These are phyloP conservation scores for Sylvia borin DNA, from an alignment of 2,797 vertebrate genomes.

Conservation along the genomic window DNA sequence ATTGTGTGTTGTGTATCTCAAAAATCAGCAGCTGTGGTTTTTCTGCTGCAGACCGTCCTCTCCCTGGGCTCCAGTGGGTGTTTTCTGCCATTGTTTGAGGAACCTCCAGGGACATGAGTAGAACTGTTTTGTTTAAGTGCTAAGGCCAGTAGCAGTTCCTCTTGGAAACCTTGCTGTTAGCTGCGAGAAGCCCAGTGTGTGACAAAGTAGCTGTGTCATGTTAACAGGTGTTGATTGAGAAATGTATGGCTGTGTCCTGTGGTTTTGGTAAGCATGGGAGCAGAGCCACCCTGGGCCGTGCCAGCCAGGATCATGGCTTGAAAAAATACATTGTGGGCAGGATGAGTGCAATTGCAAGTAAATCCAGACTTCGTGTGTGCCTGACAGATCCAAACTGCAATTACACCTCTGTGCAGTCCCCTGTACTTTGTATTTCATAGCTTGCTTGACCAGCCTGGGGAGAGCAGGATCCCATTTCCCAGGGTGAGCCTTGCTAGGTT, in stretches of 20 bases:
- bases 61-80: neutral
- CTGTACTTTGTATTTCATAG: neutral
- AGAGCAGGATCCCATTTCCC: neutral
- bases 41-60: neutral
- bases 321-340: neutral
- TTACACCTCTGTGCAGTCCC: neutral
- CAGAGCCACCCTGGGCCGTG: neutral
- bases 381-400: neutral
- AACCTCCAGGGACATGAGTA: neutral
- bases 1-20: conserved; percentile 4
- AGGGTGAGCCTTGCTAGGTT: neutral
- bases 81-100: conserved; percentile 43
- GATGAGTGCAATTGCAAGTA: neutral
- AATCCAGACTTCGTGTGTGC: neutral
- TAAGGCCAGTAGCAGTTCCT: neutral
- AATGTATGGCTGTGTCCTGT: neutral
- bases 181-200: neutral
- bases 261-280: neutral
- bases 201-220: neutral
- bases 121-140: neutral
- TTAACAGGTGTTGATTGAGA: conserved; percentile 13
- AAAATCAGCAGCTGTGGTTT: neutral
- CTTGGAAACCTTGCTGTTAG: conserved; percentile 11
- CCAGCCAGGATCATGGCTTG: neutral
- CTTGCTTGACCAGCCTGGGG: neutral